Evolutionary conservation across 2,888 invertebrate species (phyloP).

Genomic region (Apamea epomidion): DNA sequence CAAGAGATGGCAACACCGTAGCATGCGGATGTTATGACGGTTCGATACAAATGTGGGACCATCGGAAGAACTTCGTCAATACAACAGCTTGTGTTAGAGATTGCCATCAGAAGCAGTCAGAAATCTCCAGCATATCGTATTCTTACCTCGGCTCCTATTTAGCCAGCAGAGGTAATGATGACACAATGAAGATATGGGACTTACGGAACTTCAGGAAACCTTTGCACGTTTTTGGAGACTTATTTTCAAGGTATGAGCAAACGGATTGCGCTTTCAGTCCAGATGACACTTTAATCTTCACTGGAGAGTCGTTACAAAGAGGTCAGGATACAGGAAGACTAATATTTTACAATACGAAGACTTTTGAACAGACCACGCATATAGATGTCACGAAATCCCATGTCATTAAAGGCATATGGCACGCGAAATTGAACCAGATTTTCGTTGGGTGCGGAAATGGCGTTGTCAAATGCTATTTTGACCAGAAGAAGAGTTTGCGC

Average conservation of each 20-base stretch:
- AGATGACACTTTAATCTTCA: conserved; percentile 96
- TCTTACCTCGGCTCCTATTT: conserved; percentile 96
- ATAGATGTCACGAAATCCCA: conserved; percentile 95
- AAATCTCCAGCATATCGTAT: conserved; percentile 96
- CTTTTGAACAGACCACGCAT: conserved; percentile 93
- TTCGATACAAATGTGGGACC: conserved; percentile 99
- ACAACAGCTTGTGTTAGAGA: conserved; percentile 94
- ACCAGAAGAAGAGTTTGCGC: conserved; percentile 95
- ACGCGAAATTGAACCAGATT: conserved; percentile 99
- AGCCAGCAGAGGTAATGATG: conserved; percentile 96
- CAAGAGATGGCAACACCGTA: conserved; percentile 96
- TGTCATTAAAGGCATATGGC: conserved; percentile 97
- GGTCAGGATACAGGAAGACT: conserved; percentile 92
- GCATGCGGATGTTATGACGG: conserved; percentile 98
- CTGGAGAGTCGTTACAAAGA: conserved; percentile 95
- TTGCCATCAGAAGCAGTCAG: conserved; percentile 95
- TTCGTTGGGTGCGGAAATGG: conserved; percentile 98
- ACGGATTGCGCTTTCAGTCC: conserved; percentile 97
- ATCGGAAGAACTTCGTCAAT: conserved; percentile 97
- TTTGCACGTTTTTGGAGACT: conserved; percentile 91
- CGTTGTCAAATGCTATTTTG: conserved; percentile 96
- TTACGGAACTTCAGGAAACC: conserved; percentile 95
- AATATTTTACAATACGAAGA: conserved; percentile 95
- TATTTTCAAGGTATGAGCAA: conserved; percentile 96
- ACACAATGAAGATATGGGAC: conserved; percentile 99